A percentile compares a stretch with the other conserved stretches of the same genome.
Evolutionary conservation across 2,888 invertebrate genomes (phyloP).

Genomic region (Protophormia terraenovae): DNA sequence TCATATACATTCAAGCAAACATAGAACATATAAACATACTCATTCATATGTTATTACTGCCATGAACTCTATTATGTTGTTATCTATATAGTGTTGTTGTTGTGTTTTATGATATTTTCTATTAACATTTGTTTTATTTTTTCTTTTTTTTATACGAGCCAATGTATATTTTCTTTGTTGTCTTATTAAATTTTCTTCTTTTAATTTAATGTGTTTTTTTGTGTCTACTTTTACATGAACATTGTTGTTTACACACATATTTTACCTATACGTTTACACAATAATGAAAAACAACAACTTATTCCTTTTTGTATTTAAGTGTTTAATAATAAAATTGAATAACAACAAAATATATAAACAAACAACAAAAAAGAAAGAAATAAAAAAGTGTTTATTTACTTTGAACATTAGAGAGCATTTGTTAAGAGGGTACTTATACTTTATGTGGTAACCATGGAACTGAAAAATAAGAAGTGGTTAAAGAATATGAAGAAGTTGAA

Average conservation of each 20-base stretch:
- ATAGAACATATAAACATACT: background rate
- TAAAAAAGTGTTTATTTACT: conserved; percentile 30
- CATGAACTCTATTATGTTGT: background rate
- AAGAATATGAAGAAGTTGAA: background rate
- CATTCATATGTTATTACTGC: background rate
- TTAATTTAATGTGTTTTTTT: background rate
- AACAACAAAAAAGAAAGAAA: background rate
- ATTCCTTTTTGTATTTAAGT: conserved; percentile 34
- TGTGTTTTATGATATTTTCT: conserved; percentile 16
- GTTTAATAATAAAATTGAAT: conserved; percentile 42
- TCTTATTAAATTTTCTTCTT: conserved; percentile 27
- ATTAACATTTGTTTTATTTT: conserved; percentile 9
- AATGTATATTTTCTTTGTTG: conserved; percentile 8
- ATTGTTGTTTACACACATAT: conserved; percentile 5
- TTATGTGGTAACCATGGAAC: background rate
- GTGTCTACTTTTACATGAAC: background rate
- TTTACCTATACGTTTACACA: background rate
- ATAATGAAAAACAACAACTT: background rate
- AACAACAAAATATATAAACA: background rate
- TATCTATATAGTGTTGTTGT: background rate
- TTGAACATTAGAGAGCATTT: conserved; percentile 35
- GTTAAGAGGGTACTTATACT: conserved; percentile 38
- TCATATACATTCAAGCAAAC: background rate
- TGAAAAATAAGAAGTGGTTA: background rate
- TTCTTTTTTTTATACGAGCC: no score